phyloP scores from a whole-genome alignment of 2,113 vertebrate species.

The Dolichallabes microphthalmus region DNA sequence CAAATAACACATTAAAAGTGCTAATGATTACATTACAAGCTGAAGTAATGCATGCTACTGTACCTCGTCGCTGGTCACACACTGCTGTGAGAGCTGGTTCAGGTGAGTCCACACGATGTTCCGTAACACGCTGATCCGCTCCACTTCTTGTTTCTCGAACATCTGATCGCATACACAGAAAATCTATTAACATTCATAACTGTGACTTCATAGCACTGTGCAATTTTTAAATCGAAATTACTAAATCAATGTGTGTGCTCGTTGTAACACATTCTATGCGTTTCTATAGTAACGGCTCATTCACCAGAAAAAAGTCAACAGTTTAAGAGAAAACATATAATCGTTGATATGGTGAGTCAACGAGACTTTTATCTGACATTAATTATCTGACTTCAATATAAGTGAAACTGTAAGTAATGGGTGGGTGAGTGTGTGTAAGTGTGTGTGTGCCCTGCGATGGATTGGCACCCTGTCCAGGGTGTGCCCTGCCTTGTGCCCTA shows the following conservation, averaged over 20 bases:
- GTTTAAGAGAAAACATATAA: background rate
- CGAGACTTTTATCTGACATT: background rate
- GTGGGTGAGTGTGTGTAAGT: too few relatives aligned
- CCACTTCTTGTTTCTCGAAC: constrained; percentile 85
- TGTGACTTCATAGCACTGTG: background rate
- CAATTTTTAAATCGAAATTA: too few relatives aligned
- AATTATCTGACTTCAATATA: background rate
- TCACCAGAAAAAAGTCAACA: background rate
- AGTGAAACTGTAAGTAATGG: too few relatives aligned
- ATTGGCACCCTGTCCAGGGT: too few relatives aligned
- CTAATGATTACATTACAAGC: background rate
- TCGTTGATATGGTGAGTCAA: background rate
- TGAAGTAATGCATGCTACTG: background rate
- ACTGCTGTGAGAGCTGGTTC: constrained; percentile 90
- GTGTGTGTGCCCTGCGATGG: too few relatives aligned
- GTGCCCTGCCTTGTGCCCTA: too few relatives aligned
- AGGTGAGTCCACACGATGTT: constrained; percentile 88
- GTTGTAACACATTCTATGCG: background rate
- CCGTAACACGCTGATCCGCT: constrained; percentile 83
- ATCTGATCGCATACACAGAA: constrained; percentile 64
- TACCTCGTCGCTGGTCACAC: constrained; percentile 89
- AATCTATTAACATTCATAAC: background rate
- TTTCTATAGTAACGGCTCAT: background rate
- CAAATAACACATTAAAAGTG: background rate
- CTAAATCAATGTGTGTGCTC: background rate